Evolutionary conservation across 2,888 invertebrate genomes (phyloP).

Genomic region (Stenoptilia bipunctidactyla): DNA sequence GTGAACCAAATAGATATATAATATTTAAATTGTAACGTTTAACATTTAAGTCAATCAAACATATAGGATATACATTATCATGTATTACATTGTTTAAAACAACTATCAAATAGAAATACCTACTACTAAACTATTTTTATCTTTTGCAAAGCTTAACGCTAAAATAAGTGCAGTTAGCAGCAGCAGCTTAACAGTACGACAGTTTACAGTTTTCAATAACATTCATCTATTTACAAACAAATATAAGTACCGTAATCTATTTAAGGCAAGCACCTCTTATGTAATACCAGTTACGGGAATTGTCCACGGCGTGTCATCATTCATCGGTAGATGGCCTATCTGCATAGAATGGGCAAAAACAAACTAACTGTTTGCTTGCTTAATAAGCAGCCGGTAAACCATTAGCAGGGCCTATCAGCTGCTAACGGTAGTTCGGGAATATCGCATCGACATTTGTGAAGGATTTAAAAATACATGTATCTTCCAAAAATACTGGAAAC

Average conservation of each 20-base stretch:
- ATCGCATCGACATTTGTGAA: too few species aligned
- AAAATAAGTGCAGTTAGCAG: too few species aligned
- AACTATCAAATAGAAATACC: too few species aligned
- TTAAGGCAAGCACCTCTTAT: not conserved
- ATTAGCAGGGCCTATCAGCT: slow-evolving; percentile 47
- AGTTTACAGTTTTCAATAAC: not conserved
- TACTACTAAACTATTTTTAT: too few species aligned
- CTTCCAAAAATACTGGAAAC: too few species aligned
- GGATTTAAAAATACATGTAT: too few species aligned
- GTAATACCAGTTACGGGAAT: not conserved
- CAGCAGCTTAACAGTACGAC: too few species aligned
- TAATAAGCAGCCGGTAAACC: slow-evolving; percentile 34
- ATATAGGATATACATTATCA: too few species aligned
- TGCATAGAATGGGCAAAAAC: slow-evolving; percentile 7
- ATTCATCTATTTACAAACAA: not conserved
- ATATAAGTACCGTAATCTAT: not conserved
- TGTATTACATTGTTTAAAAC: too few species aligned
- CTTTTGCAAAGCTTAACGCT: not conserved
- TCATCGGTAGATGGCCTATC: not conserved
- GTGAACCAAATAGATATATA: slow-evolving; percentile 18
- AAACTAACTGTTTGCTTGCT: slow-evolving; percentile 35
- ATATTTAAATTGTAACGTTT: not conserved
- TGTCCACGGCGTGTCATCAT: not conserved
- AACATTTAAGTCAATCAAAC: not conserved
- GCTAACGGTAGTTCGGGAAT: slow-evolving; percentile 32